Conservation (phyloP, 2,888 invertebrate genomes). For the Shargacucullia verbasci region DNA sequence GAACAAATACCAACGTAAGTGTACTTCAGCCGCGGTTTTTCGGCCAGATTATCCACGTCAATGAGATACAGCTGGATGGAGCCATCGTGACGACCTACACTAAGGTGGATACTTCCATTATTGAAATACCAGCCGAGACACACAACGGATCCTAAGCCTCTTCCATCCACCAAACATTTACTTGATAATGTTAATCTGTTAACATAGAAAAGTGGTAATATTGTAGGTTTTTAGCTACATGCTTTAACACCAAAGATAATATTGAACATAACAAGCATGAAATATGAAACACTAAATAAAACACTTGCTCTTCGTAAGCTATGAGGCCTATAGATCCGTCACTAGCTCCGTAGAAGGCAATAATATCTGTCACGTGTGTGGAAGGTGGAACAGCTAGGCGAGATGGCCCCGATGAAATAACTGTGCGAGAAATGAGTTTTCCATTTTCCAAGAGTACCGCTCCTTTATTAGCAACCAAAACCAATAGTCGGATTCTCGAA, state of each 20-base stretch:
- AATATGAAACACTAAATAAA: not conserved
- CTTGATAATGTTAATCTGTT: constrained; percentile 73
- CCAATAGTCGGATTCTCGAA: constrained; percentile 90
- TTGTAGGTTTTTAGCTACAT: not conserved
- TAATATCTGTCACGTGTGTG: constrained; percentile 83
- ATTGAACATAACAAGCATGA: too few relatives aligned
- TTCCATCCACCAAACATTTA: constrained; percentile 80
- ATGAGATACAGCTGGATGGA: constrained; percentile 83
- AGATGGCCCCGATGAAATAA: constrained; percentile 75
- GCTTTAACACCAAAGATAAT: too few relatives aligned
- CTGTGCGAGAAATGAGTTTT: constrained; percentile 82
- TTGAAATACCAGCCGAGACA: constrained; percentile 80
- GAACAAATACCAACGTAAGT: constrained; percentile 74
- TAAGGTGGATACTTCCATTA: constrained; percentile 72
- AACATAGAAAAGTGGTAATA: constrained; percentile 1
- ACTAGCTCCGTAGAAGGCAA: constrained; percentile 95
- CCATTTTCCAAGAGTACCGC: constrained; percentile 93
- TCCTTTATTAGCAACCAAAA: constrained; percentile 95
- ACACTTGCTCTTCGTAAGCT: constrained; percentile 84
- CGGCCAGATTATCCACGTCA: constrained; percentile 83
- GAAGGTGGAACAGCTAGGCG: constrained; percentile 74
- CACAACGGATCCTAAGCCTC: constrained; percentile 80
- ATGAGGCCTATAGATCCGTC: constrained; percentile 97
- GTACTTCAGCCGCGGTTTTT: constrained; percentile 80
- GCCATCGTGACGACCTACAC: constrained; percentile 85